Conservation (phyloP, 2,888 invertebrate species). For the Ichneumoninae sp. region DNA sequence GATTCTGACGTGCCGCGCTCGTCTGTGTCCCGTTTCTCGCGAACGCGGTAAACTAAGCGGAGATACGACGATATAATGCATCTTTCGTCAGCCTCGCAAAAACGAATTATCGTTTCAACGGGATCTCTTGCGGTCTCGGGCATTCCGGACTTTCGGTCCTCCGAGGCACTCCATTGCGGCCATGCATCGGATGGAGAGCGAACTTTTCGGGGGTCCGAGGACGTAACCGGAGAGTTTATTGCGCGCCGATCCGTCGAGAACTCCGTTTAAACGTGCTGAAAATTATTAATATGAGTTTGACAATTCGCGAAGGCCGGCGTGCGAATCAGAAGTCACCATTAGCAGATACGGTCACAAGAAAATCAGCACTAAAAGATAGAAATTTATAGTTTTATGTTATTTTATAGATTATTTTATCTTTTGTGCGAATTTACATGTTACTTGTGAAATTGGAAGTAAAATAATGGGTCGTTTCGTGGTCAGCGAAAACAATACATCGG, state of each 20-base stretch:
- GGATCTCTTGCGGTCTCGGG: not conserved
- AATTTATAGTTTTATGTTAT: no score
- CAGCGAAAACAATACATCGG: not conserved
- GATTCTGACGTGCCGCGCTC: conserved; percentile 29
- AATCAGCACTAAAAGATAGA: not conserved
- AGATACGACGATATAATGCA: conserved; percentile 4
- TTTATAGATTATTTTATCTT: no score
- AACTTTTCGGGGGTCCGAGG: not conserved
- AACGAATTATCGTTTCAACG: conserved; percentile 2
- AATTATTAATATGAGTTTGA: not conserved
- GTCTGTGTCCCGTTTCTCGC: not conserved
- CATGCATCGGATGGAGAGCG: not conserved
- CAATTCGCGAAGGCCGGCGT: no score
- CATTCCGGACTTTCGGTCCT: not conserved
- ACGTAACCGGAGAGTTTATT: not conserved
- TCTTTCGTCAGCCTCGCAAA: conserved; percentile 1
- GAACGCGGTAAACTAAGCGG: conserved; percentile 5
- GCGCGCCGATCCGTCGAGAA: not conserved
- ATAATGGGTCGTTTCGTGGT: no score
- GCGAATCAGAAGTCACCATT: not conserved
- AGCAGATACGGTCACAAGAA: not conserved
- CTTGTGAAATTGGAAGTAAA: no score
- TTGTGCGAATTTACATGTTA: no score
- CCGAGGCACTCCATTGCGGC: not conserved
- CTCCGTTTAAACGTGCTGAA: not conserved